These are phyloP conservation scores for Emydocephalus ijimae DNA, from an alignment of 2,113 vertebrate species.

Conservation along the genomic window DNA sequence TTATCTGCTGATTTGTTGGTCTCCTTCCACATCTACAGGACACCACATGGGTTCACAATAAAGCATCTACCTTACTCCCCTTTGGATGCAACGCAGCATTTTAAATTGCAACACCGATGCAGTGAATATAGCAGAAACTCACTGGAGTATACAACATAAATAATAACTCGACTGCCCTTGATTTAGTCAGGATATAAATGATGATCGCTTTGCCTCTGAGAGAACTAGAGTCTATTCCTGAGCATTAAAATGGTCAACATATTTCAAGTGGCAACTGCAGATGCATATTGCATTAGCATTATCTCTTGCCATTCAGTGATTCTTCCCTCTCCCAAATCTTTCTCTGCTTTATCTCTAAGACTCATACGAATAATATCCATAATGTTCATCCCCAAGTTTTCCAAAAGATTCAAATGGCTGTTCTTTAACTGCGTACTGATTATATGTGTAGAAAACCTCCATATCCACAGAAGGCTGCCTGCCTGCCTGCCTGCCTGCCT, in stretches of 20 bases:
- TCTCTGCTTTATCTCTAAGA: neutral
- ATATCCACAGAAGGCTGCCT: neutral
- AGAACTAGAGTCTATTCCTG: conserved; percentile 7
- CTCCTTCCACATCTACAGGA: neutral
- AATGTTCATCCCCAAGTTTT: neutral
- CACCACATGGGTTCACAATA: neutral
- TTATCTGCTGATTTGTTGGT: neutral
- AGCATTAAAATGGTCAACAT: conserved; percentile 20
- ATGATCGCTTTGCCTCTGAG: conserved; percentile 10
- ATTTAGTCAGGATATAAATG: conserved; percentile 28
- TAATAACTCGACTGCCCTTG: conserved; percentile 9
- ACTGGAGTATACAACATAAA: conserved; percentile 12
- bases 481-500: neutral
- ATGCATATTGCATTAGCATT: neutral
- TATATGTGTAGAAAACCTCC: neutral
- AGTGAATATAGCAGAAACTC: neutral
- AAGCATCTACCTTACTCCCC: conserved; percentile 9
- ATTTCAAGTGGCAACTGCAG: conserved; percentile 19
- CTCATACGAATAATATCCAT: neutral
- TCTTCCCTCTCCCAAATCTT: neutral
- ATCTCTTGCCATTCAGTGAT: neutral
- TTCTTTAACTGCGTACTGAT: neutral
- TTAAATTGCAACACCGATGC: conserved; percentile 19
- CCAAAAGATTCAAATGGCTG: neutral
- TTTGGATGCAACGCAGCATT: neutral